Base-by-base conservation (phyloP, 2,888 invertebrate species). In the Ophion slaviceki region DNA sequence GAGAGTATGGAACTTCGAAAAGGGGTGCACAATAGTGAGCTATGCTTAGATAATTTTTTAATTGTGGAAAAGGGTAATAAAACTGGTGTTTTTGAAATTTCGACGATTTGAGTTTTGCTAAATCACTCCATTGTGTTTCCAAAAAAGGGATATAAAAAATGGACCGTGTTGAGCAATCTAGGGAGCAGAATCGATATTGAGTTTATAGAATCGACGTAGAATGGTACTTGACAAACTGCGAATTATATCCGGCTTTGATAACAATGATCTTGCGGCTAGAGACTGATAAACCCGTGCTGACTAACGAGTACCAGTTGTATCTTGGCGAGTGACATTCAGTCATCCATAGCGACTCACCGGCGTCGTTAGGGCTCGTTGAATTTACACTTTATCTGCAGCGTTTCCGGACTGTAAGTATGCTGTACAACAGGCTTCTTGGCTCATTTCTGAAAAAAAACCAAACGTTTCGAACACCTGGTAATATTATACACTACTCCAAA, bases 301-400 rank as follows among this genome's bases (percentile, higher is more conserved):
- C 70, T 80, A 84, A 84, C 84, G 75, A 76, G 71, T 80, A 77
- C 67, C 70, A 64, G 74, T 66, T 72, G 59, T 72, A 66, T 28
- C n/a, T 11, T 45, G 24, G 53, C 32, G 45, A 68, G 74, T 79
- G 72, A 74, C 76, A 80, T 59, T 40, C 57, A 64, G 57, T 53
- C 20, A 80, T 80, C 66, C 80, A 84, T 80, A 84, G 76, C 75
- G 71, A 47, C 3, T 32, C 32, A 32, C 32, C 67, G 36, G 24
- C 57, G 36, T 80, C 80, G 80, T 68, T 80, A 76, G 75, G 61
- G 59, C 83, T 70, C 74, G 11, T 79, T 64, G 75, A 59, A 84
- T 80, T 80, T 84, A 61, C 80, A 76, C 75, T 75, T 20, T 57
- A 64, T 62, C 45, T 24, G 20, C 24, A 40, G n/a, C 2, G 20